phyloP scores from a whole-genome alignment of 1,140 invertebrate genomes.

The Drosophila willistoni region DNA sequence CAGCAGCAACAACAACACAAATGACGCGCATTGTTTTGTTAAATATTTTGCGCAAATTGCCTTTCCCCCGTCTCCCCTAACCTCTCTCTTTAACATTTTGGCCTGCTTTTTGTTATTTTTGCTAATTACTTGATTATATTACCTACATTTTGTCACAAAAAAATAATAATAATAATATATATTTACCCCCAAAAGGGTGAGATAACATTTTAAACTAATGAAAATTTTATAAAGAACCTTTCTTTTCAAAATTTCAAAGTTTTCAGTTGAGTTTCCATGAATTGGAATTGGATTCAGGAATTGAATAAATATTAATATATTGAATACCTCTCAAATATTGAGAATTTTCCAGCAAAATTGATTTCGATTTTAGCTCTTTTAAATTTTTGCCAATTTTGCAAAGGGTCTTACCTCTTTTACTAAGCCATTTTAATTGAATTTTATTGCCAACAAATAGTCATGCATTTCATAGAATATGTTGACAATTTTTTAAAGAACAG shows the following conservation, averaged over 20 bases:
- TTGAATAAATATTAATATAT: too few species aligned
- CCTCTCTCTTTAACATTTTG: neutral
- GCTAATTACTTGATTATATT: slow-evolving; percentile 70
- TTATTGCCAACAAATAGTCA: neutral
- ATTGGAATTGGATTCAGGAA: too few species aligned
- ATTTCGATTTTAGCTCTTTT: too few species aligned
- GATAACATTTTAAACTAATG: too few species aligned
- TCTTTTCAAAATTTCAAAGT: too few species aligned
- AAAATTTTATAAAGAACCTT: too few species aligned
- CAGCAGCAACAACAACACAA: slow-evolving; percentile 19
- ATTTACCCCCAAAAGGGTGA: too few species aligned
- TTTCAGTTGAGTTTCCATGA: too few species aligned
- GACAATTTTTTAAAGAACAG: slow-evolving; percentile 44
- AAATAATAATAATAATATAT: too few species aligned
- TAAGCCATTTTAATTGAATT: neutral
- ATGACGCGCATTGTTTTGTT: slow-evolving; percentile 61
- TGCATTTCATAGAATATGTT: slow-evolving; percentile 33
- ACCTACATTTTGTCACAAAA: slow-evolving; percentile 16
- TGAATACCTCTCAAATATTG: too few species aligned
- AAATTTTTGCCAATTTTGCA: too few species aligned
- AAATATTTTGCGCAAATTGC: slow-evolving; percentile 67
- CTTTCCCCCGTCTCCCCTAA: neutral
- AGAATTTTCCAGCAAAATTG: too few species aligned
- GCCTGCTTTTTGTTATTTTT: slow-evolving; percentile 38
- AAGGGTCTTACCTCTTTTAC: neutral